Percentiles rank a stretch among this genome's conserved stretches.
phyloP scores from a whole-genome alignment of 2,113 vertebrate species.

The Carettochelys insculpta region DNA sequence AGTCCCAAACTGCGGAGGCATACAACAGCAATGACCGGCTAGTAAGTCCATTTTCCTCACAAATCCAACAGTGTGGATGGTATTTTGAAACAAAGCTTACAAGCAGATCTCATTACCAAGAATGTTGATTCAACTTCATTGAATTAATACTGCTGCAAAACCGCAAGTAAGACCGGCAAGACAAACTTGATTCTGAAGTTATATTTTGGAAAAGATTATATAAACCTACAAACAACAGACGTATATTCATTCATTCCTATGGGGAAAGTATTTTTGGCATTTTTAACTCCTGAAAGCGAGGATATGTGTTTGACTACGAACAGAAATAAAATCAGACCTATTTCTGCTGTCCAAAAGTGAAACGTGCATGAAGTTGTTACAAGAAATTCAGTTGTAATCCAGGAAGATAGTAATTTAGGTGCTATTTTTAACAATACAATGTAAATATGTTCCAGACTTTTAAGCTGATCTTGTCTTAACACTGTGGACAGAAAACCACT shows the following conservation, averaged over 20 bases:
- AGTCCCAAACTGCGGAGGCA: not conserved
- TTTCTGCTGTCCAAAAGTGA: rapidly evolving
- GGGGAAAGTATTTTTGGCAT: not conserved
- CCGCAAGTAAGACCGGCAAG: not conserved
- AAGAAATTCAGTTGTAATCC: not conserved
- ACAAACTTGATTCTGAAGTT: not conserved
- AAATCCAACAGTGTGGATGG: not conserved
- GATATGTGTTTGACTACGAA: not conserved
- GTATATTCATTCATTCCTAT: not conserved
- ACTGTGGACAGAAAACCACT: not conserved
- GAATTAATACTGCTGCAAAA: constrained; percentile 6
- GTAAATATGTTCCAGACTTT: not conserved
- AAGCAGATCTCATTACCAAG: not conserved
- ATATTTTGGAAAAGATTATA: not conserved
- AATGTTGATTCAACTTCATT: not conserved
- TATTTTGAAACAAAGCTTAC: constrained; percentile 24
- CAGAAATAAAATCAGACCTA: not conserved
- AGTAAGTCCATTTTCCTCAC: constrained; percentile 13
- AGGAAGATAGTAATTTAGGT: not conserved
- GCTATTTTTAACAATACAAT: not conserved
- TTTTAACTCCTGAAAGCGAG: not conserved
- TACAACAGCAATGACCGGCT: not conserved
- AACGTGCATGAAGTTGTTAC: not conserved
- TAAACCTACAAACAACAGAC: not conserved
- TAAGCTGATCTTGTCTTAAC: not conserved